Evolutionary conservation across 2,797 vertebrate genomes (phyloP).

Genomic region (Taenioides sp.): DNA sequence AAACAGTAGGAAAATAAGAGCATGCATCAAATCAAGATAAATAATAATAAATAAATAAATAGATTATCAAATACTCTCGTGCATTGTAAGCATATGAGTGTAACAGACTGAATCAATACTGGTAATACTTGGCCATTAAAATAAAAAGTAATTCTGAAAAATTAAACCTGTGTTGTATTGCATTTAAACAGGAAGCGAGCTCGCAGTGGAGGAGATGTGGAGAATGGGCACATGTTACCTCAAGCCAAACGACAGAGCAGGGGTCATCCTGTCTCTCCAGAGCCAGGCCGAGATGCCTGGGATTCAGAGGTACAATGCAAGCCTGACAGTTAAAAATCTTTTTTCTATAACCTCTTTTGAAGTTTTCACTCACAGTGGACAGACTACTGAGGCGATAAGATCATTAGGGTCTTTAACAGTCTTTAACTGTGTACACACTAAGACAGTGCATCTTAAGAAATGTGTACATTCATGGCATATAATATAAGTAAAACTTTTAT

Average conservation of each 20-base stretch:
- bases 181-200: slow-evolving; percentile 82
- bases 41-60: no score
- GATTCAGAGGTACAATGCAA: slow-evolving; percentile 76
- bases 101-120: background rate
- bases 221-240: slow-evolving; percentile 80
- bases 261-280: slow-evolving; percentile 69
- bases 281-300: slow-evolving; percentile 75
- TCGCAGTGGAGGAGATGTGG: slow-evolving; percentile 84
- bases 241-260: slow-evolving; percentile 86
- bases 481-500: no score
- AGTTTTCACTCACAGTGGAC: no score
- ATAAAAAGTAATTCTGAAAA: background rate
- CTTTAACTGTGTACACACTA: background rate
- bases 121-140: background rate
- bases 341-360: background rate
- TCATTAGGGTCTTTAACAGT: background rate
- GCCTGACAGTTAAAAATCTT: background rate
- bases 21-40: no score
- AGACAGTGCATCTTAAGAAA: background rate
- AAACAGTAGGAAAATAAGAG: no score
- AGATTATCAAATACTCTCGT: no score
- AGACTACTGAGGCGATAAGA: background rate
- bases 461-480: background rate
- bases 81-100: background rate
- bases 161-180: background rate